Evolutionary conservation across 1,140 invertebrate genomes (phyloP).

Genomic region (Anthonomus grandis): DNA sequence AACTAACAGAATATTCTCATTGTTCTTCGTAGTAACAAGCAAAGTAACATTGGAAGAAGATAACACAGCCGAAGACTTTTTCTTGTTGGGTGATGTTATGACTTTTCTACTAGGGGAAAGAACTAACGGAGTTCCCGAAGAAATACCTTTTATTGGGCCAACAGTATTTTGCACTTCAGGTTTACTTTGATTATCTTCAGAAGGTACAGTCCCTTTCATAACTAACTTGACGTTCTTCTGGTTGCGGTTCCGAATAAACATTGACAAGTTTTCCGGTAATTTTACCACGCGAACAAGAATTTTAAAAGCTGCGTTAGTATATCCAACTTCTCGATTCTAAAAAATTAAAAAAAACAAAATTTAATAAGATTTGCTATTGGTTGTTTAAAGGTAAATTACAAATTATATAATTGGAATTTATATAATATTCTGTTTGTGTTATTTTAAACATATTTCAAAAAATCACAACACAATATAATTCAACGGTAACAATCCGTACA

Average conservation of each 20-base stretch:
- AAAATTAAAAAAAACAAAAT: no score
- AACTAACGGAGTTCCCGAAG: neutral
- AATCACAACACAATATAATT: no score
- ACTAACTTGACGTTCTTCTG: neutral
- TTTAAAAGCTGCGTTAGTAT: conserved; percentile 9
- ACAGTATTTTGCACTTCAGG: no score
- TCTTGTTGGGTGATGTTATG: no score
- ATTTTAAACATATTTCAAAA: no score
- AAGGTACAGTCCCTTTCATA: neutral
- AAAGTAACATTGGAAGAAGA: neutral
- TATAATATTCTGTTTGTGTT: no score
- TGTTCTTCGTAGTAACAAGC: neutral
- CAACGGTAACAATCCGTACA: no score
- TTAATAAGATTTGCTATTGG: no score
- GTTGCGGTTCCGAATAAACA: neutral
- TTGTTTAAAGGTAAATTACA: no score
- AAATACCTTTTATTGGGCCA: neutral
- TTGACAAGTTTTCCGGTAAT: neutral
- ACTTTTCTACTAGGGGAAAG: neutral
- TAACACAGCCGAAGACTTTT: no score
- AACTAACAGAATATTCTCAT: conserved; percentile 2
- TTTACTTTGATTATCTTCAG: no score
- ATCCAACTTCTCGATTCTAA: conserved; percentile 9
- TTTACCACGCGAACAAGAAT: conserved; percentile 6
- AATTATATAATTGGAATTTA: no score